A percentile compares a stretch with the other conserved stretches of the same genome.
phyloP scores from a whole-genome alignment of 2,797 vertebrate genomes.

The Tadarida brasiliensis region DNA sequence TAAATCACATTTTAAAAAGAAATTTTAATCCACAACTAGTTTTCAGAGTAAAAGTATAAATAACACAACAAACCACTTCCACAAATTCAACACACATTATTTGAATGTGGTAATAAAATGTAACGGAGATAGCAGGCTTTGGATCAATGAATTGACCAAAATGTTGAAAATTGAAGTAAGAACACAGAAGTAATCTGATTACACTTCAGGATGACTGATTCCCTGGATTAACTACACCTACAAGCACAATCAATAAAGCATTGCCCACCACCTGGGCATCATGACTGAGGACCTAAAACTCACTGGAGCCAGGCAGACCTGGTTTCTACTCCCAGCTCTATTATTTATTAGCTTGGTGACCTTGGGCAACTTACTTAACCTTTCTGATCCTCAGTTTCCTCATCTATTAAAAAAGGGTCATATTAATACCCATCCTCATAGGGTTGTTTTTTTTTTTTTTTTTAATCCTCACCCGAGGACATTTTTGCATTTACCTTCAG shows the following conservation, averaged over 20 bases:
- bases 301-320: neutral
- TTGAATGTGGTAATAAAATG: neutral
- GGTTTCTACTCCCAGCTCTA: neutral
- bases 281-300: neutral
- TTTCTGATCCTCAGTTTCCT: neutral
- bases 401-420: neutral
- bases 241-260: neutral
- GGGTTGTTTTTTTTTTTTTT: neutral
- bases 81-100: neutral
- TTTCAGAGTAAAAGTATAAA: constrained; percentile 24
- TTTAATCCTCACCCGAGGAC: too few relatives aligned
- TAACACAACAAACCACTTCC: neutral
- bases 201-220: neutral
- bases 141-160: neutral
- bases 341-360: neutral
- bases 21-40: neutral
- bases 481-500: too few relatives aligned
- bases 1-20: neutral
- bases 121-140: neutral
- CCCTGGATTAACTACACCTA: neutral
- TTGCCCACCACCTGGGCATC: neutral
- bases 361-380: neutral
- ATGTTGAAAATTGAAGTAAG: constrained; percentile 34
- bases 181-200: neutral
- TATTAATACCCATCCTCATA: neutral